phyloP scores from a whole-genome alignment of 1,140 invertebrate genomes.

The Macrocentrus cingulum region DNA sequence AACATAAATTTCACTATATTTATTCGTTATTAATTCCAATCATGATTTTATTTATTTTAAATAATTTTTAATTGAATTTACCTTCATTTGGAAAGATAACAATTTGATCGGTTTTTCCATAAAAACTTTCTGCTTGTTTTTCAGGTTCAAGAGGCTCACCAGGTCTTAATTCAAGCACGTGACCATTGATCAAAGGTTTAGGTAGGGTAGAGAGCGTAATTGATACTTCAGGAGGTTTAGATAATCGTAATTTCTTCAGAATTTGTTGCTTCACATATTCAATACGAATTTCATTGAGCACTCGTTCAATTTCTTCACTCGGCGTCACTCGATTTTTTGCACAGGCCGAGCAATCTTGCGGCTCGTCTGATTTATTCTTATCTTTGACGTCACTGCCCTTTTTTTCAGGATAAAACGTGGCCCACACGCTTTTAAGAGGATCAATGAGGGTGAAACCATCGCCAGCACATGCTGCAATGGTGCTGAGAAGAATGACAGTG shows the following conservation, averaged over 20 bases:
- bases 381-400: slow-evolving; percentile 5
- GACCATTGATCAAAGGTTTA: slow-evolving; percentile 69
- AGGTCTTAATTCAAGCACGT: slow-evolving; percentile 50
- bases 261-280: slow-evolving; percentile 83
- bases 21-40: background rate
- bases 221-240: slow-evolving; percentile 68
- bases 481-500: no score
- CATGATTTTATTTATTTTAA: background rate
- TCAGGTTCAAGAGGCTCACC: slow-evolving; percentile 47
- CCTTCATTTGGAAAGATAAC: slow-evolving; percentile 76
- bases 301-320: slow-evolving; percentile 39
- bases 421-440: slow-evolving; percentile 43
- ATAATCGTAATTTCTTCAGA: slow-evolving; percentile 73
- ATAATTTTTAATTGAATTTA: slow-evolving; percentile 51
- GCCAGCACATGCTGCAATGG: background rate
- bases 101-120: slow-evolving; percentile 76
- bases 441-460: slow-evolving; percentile 37
- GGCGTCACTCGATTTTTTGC: slow-evolving; percentile 42
- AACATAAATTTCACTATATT: background rate
- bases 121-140: slow-evolving; percentile 68
- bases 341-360: slow-evolving; percentile 40
- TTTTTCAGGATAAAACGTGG: slow-evolving; percentile 39
- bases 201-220: slow-evolving; percentile 64
- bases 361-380: slow-evolving; percentile 10
- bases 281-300: slow-evolving; percentile 64